Conservation (phyloP, 1,140 invertebrate species). For the Triops longicaudatus region DNA sequence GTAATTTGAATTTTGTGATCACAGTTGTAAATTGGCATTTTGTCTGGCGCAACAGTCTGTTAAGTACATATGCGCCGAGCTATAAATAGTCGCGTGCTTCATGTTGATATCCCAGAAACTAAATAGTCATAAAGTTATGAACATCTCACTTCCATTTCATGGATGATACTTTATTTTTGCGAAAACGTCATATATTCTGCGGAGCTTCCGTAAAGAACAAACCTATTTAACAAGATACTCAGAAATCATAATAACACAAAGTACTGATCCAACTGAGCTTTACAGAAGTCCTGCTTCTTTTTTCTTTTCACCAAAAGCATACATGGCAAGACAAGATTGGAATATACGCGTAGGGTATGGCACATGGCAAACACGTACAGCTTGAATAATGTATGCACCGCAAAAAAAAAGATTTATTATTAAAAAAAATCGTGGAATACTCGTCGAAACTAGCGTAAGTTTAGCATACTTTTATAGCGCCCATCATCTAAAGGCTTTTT, state of each 20-base stretch:
- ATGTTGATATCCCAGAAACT: too few relatives aligned
- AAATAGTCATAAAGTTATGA: too few relatives aligned
- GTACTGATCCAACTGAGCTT: neutral
- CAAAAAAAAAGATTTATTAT: neutral
- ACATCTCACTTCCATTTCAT: too few relatives aligned
- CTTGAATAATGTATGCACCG: neutral
- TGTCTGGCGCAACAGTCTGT: too few relatives aligned
- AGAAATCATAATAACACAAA: neutral
- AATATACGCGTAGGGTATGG: conserved; percentile 5
- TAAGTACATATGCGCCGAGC: too few relatives aligned
- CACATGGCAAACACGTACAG: conserved; percentile 2
- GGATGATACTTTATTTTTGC: neutral
- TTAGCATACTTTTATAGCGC: neutral
- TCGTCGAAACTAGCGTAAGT: neutral
- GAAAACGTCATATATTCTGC: neutral
- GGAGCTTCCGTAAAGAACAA: neutral
- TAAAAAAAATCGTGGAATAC: neutral
- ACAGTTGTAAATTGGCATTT: too few relatives aligned
- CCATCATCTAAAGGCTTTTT: conserved; percentile 8
- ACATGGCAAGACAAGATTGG: conserved; percentile 12
- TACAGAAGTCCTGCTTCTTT: conserved; percentile 7
- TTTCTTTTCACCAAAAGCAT: neutral
- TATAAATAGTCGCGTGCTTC: too few relatives aligned
- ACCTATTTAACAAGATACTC: conserved; percentile 2
- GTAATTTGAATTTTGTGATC: too few relatives aligned